Percentiles rank a stretch among this genome's conserved stretches.
Conservation (phyloP, 2,797 vertebrate genomes). For the Buceros bicornis region DNA sequence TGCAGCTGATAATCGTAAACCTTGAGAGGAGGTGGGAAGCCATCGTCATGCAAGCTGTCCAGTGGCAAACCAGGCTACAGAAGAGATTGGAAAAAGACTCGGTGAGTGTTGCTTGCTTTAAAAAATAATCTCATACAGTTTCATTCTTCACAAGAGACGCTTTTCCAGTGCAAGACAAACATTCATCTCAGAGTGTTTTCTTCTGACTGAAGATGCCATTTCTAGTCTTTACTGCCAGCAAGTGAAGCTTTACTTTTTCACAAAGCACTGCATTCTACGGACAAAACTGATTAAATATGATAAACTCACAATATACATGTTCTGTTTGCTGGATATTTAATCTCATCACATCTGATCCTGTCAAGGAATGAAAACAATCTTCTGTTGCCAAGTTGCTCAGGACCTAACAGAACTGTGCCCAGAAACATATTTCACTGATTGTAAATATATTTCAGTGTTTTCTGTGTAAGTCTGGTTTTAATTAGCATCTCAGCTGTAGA, state of each 20-base stretch:
- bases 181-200: neutral
- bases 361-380: neutral
- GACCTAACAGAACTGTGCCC: neutral
- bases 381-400: neutral
- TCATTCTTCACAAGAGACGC: neutral
- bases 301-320: neutral
- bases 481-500: slow-evolving; percentile 14
- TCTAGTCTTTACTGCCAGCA: neutral
- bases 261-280: neutral
- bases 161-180: neutral
- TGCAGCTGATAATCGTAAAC: slow-evolving; percentile 95
- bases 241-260: neutral
- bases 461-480: slow-evolving; percentile 23
- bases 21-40: slow-evolving; percentile 98
- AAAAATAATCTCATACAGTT: neutral
- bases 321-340: slow-evolving; percentile 2
- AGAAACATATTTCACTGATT: neutral
- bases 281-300: neutral
- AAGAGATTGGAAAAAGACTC: slow-evolving; percentile 85
- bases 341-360: neutral
- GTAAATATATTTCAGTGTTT: slow-evolving; percentile 13
- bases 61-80: slow-evolving; percentile 94
- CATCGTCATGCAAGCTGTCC: slow-evolving; percentile 97
- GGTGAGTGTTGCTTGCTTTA: slow-evolving; percentile 79
- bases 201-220: neutral